These are phyloP conservation scores for Psylliodes chrysocephalus DNA, from an alignment of 2,888 invertebrate genomes.

Conservation along the genomic window DNA sequence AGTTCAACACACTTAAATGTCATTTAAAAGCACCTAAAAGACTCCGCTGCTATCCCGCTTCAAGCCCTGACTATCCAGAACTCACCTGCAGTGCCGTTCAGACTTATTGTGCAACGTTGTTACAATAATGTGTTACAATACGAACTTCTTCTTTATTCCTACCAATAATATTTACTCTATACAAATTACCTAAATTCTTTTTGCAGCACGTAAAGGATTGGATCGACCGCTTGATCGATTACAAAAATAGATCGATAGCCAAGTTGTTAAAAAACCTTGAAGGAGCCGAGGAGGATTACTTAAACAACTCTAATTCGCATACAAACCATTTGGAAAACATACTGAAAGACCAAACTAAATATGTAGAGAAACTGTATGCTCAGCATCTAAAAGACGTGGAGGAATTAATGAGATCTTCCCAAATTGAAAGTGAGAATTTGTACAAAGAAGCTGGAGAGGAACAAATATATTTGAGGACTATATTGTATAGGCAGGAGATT, in stretches of 20 bases:
- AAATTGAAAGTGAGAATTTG: slow-evolving; percentile 67
- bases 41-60: no score
- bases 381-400: slow-evolving; percentile 67
- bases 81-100: no score
- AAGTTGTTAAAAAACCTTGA: slow-evolving; percentile 74
- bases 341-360: slow-evolving; percentile 68
- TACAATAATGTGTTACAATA: no score
- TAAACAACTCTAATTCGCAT: slow-evolving; percentile 77
- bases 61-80: no score
- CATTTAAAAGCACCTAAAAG: no score
- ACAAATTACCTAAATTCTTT: slow-evolving; percentile 29
- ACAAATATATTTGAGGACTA: slow-evolving; percentile 60
- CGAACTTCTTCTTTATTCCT: no score
- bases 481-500: slow-evolving; percentile 60
- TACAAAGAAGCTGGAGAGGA: slow-evolving; percentile 62
- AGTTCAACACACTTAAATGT: no score
- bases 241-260: slow-evolving; percentile 75
- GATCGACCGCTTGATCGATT: slow-evolving; percentile 72
- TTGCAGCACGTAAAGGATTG: slow-evolving; percentile 68
- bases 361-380: slow-evolving; percentile 63
- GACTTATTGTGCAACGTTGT: no score
- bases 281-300: slow-evolving; percentile 79
- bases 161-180: no score
- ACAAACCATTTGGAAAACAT: slow-evolving; percentile 76
- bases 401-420: slow-evolving; percentile 66